These are phyloP conservation scores for Arbacia lixula DNA, from an alignment of 53 echinoderm and acorn worm species.

Conservation along the genomic window DNA sequence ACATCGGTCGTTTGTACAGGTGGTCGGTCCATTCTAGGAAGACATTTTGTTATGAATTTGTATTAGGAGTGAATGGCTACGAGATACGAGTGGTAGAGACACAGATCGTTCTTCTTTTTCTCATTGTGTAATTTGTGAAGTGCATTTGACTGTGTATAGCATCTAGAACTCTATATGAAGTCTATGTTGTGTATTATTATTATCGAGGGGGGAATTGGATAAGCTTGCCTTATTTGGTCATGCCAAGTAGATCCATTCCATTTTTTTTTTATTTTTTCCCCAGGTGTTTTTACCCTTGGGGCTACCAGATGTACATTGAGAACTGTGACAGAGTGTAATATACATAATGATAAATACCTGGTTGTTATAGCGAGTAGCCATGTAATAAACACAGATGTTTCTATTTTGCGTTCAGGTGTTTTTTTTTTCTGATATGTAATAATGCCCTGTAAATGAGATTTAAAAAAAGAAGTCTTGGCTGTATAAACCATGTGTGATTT, in stretches of 20 bases:
- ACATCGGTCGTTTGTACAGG: conserved; percentile 8
- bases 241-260: conserved; percentile 2
- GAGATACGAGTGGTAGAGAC: not conserved
- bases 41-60: not conserved
- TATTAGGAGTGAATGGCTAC: not conserved
- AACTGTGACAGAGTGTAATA: conserved; percentile 49
- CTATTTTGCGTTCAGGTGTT: conserved; percentile 59
- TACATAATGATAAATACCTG: conserved; percentile 43
- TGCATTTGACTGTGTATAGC: conserved; percentile 57
- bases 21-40: not conserved
- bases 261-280: not conserved
- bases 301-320: conserved; percentile 51
- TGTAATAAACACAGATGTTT: conserved; percentile 47
- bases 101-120: not conserved
- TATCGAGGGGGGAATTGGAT: not conserved
- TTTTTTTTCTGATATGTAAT: conserved; percentile 59
- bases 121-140: conserved; percentile 47
- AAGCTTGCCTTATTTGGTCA: conserved; percentile 36
- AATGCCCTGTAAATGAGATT: conserved; percentile 63
- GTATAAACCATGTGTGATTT: conserved; percentile 36
- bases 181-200: conserved; percentile 43
- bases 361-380: conserved; percentile 40
- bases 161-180: conserved; percentile 45
- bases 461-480: conserved; percentile 58
- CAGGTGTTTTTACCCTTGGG: conserved; percentile 33